Evolutionary conservation across 2,797 vertebrate species (phyloP), one percentile per base, ranked within the genome.

Genomic region (Acanthurus tractus): DNA sequence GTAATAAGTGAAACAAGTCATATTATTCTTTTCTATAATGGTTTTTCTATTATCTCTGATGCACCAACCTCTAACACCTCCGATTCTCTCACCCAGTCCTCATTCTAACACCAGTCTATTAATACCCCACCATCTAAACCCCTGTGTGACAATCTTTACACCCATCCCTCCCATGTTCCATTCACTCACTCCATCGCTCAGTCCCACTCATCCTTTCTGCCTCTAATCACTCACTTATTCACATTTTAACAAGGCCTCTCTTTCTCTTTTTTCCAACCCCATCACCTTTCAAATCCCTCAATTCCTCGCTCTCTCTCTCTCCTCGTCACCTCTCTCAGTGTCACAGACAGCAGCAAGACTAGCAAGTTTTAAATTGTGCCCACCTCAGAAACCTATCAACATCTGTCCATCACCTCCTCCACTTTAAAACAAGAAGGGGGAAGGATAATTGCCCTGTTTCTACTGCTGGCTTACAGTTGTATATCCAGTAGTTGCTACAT

Each of bases 171-270:
- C 38, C 18, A 40, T 17, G 36, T 23, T 70, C 23, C 17, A 17
- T 67, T 34, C 29, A 1, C 29, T 34, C 29, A 34, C 29, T 34
- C 5, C 29, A 34, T 70, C 22, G 4, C 58, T 81, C 70, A 22
- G 56, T 77, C 71, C 53, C 63, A 61, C 83, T 74, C 67, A 46
- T 63, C 58, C 57, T 52, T 3, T 13, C n/a, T 57, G 40, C 36
- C 58, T 67, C 44, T 64, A 66, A 70, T 91, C 91, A 96, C 96
- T 96, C 92, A 93, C 82, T 96, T 94, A 2, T 48, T 76, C 73
- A n/a, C 62, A 96, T 96, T 44, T 42, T 96, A 96, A 20, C 96
- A 96, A 53, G 17, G 95, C n/a, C 95, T 85, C 96, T 94, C 88
- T 96, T 96, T 84, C 95, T 94, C 17, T 92, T 95, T 96, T 20